Evolutionary conservation across 1,140 invertebrate genomes (phyloP), one percentile per base, ranked within the genome.

Genomic region (Drosophila sturtevanti): DNA sequence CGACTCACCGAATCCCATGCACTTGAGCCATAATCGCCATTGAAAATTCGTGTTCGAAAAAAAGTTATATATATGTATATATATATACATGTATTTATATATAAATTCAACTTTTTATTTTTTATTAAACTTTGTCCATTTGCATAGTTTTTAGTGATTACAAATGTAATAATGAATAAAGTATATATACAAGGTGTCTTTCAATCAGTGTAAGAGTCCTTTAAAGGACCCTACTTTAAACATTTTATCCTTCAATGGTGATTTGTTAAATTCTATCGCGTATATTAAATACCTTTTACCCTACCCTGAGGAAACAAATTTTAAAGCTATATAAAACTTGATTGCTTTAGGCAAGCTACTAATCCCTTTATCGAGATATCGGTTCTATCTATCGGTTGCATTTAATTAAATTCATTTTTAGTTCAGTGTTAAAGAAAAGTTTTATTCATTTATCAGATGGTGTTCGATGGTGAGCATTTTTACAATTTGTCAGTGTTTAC

Each of bases 1-100:
- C 24, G 90, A 91, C 63, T 65, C 86, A 37, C 66, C 77, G n/a
- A 84, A 66, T 63, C 84, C 81, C 77, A 72, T 77, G 35, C 74
- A 85, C 54, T 66, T 74, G 77, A 85, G 72, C 60, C 76, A 72
- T 55, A 78, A 81, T 61, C 55, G 77, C 31, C 74, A 69, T 51
- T 82, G 44, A 78, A 16, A 14, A 21, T 22, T 14, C 11, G 24
- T 60, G 10, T 41, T 31, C 27, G n/a, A n/a, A n/a, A n/a, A n/a
- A n/a, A n/a, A n/a, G n/a, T n/a, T n/a, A n/a, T n/a, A n/a, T n/a
- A n/a, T n/a, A n/a, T n/a, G n/a, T n/a, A n/a, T n/a, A n/a, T n/a
- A n/a, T n/a, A n/a, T n/a, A n/a, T n/a, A n/a, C n/a, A n/a, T n/a
- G n/a, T n/a, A n/a, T n/a, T n/a, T n/a, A n/a, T n/a, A n/a, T 31